A percentile compares a stretch with the other conserved stretches of the same genome.
Conservation (phyloP, 2,113 vertebrate species). For the Arvicanthis niloticus region DNA sequence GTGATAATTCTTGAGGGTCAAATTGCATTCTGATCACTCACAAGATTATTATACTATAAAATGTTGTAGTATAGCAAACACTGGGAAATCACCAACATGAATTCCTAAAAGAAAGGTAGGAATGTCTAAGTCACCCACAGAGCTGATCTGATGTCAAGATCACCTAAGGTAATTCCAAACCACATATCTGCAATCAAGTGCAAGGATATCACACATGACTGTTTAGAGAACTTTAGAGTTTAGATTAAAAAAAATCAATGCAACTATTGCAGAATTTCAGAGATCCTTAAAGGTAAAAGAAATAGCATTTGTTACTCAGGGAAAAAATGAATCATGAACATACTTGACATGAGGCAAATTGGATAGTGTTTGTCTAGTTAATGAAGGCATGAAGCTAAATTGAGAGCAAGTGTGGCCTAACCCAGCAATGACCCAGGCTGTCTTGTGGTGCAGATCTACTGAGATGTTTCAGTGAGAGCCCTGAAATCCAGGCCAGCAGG, state of each 20-base stretch:
- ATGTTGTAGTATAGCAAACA: neutral
- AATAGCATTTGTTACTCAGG: neutral
- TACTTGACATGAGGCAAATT: constrained; percentile 10
- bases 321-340: constrained; percentile 34
- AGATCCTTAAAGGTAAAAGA: constrained; percentile 47
- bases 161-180: neutral
- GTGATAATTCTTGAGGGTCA: neutral
- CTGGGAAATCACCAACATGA: neutral
- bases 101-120: neutral
- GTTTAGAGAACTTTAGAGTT: neutral
- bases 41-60: neutral
- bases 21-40: neutral
- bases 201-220: no score
- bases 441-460: neutral
- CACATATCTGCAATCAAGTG: neutral
- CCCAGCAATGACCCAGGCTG: constrained; percentile 32
- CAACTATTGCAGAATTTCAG: neutral
- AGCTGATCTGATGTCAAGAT: neutral
- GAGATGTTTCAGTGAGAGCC: neutral
- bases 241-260: neutral
- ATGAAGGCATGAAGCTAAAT: constrained; percentile 51
- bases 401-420: neutral
- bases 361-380: neutral
- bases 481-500: neutral
- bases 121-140: neutral